Evolutionary conservation across 1,140 invertebrate genomes (phyloP).

Genomic region (Pogonomyrmex californicus): DNA sequence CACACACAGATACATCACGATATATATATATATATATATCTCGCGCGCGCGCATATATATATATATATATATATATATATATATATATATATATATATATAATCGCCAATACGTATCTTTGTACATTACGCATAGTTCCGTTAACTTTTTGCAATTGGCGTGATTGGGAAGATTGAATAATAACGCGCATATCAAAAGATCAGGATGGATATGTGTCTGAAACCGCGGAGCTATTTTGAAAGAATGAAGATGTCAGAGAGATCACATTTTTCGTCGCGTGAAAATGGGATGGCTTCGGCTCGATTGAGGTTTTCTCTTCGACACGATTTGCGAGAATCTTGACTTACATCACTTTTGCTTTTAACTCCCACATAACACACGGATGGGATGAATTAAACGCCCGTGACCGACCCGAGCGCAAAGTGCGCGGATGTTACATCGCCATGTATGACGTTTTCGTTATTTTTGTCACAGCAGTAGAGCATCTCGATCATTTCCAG

Average conservation of each 20-base stretch:
- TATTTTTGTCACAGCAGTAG: constrained; percentile 32
- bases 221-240: background rate
- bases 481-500: constrained; percentile 6
- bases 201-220: background rate
- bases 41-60: too few relatives aligned
- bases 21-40: too few relatives aligned
- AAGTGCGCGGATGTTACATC: background rate
- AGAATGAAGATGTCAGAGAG: background rate
- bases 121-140: background rate
- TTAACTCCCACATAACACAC: constrained; percentile 20
- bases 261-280: background rate
- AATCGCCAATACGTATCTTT: background rate
- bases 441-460: constrained; percentile 31
- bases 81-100: too few relatives aligned
- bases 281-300: background rate
- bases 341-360: constrained; percentile 11
- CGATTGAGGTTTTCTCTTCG: constrained; percentile 21
- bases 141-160: constrained; percentile 13
- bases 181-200: background rate
- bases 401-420: constrained; percentile 12
- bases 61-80: too few relatives aligned
- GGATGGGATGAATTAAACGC: constrained; percentile 37
- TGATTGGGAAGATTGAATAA: background rate
- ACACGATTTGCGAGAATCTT: background rate
- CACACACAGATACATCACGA: too few relatives aligned